phyloP scores from a whole-genome alignment of 2,888 invertebrate genomes.

The Spialia ferax region DNA sequence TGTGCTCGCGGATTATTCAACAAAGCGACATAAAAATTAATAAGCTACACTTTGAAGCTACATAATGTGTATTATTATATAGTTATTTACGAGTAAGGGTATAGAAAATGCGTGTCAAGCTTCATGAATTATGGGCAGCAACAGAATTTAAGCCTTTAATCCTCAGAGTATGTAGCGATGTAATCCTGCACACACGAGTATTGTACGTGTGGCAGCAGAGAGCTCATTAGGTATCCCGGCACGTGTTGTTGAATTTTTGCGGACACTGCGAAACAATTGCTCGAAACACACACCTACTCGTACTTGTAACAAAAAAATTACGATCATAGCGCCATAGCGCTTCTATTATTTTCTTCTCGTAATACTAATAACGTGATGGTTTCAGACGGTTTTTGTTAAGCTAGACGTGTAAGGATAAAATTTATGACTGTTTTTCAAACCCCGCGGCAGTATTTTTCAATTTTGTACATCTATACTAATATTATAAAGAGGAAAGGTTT shows the following conservation, averaged over 20 bases:
- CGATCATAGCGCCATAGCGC: neutral
- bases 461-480: too few species aligned
- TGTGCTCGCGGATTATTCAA: too few species aligned
- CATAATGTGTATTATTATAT: too few species aligned
- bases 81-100: neutral
- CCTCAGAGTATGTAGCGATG: constrained; percentile 6
- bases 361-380: neutral
- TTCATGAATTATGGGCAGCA: neutral
- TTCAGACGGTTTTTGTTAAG: neutral
- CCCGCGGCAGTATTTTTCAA: too few species aligned
- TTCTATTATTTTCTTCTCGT: neutral
- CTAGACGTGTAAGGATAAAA: too few species aligned
- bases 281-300: too few species aligned
- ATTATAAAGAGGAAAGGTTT: too few species aligned
- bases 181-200: constrained; percentile 6
- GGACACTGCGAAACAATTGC: constrained; percentile 9
- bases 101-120: neutral
- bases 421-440: too few species aligned
- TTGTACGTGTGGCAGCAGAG: constrained; percentile 24
- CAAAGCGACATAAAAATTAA: too few species aligned
- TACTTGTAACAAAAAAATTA: constrained; percentile 3
- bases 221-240: constrained; percentile 26
- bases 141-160: constrained; percentile 6
- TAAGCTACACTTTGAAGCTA: too few species aligned
- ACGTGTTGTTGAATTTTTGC: constrained; percentile 16